Base-by-base conservation (phyloP, 2,797 vertebrate genomes). In the Tokudaia tokunoshimensis region DNA sequence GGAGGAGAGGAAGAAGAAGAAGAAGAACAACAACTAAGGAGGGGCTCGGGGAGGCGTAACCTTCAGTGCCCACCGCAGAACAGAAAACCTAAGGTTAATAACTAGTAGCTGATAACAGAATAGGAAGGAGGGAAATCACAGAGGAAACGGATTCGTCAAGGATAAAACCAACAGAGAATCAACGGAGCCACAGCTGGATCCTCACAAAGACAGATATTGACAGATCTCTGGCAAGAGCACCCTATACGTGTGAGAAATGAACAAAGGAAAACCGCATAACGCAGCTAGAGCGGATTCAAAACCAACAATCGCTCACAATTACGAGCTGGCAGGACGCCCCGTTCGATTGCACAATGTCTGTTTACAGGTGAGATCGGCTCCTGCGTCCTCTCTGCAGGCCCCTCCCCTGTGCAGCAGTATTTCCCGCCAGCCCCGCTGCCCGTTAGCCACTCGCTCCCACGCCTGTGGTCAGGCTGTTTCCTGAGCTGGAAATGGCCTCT, bases 11-110 rank as follows among this genome's bases (percentile, higher is more conserved):
- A 41, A 41, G 41, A 41, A 41, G 41, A 41, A 41, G 41, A 41
- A 41, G 41, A 41, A 47, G 34, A 93, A 88, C 34, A 47, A 83
- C 41, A 41, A 41, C 41, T 41, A 41, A 41, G 41, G 41, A 41
- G 41, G 41, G 41, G 41, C 41, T 41, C 41, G 41, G 19, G 34
- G n/a, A 34, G 19, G 22, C 0, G 1, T 0, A 41, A 34, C 6
- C 24, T 15, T 52, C 20, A 17, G 19, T 1, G 0, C 2, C 7
- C 75, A 19, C 19, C 1, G 2, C 1, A 9, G 72, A 41, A 81
- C 65, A 83, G 44, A 70, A 74, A 78, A 65, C 24, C 61, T 47
- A 26, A 76, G 1, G 31, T 59, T 86, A 72, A 61, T 55, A 29
- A 20, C n/a, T 29, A 37, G n/a, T 15, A 85, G 90, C 41, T 55